Base-by-base conservation (phyloP, 2,113 vertebrate genomes). In the Percina caprodes region DNA sequence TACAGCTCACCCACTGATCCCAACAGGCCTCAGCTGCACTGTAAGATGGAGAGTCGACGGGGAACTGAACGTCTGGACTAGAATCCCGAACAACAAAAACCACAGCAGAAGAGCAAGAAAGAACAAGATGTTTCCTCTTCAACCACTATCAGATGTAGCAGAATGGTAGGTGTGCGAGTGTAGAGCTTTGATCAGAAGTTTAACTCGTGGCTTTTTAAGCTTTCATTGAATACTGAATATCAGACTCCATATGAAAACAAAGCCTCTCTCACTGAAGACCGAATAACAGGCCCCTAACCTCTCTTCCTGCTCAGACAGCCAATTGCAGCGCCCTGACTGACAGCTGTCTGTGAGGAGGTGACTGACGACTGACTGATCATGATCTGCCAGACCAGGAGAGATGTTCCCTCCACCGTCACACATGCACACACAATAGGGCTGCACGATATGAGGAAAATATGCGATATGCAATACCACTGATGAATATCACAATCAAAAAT, bases 341-440 rank as follows among this genome's bases (percentile, higher is more conserved):
- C 78, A 83, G 84, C 69, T 83, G 82, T 85, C 83, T 77, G 79
- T 54, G 48, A 83, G 33, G 60, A 70, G 63, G 67, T 80, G 90
- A 82, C 88, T 75, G 82, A 56, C 80, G 80, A 90, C 70, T 84
- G 89, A 90, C 79, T 80, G 72, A 86, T 84, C 65, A 83, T 69
- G 79, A 88, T 65, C 76, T 68, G 55, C 77, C 84, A 84, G 80
- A 75, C 11, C 26, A 16, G 69, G 39, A 79, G 78, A 88, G 72
- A 79, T 23, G 84, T 86, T 73, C 60, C 51, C 14, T 33, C 39
- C 16, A 23, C 39, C 8, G 26, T 42, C 65, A 30, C 63, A 49
- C 42, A 56, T 13, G 24, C 52, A 59, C 45, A 60, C 55, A 46
- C 56, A 51, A 42, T 11, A 42, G 39, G 39, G 10, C 39, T 42